Percentiles rank a stretch among this genome's conserved stretches.
phyloP scores from a whole-genome alignment of 2,888 invertebrate genomes.

The Maniola hyperantus region DNA sequence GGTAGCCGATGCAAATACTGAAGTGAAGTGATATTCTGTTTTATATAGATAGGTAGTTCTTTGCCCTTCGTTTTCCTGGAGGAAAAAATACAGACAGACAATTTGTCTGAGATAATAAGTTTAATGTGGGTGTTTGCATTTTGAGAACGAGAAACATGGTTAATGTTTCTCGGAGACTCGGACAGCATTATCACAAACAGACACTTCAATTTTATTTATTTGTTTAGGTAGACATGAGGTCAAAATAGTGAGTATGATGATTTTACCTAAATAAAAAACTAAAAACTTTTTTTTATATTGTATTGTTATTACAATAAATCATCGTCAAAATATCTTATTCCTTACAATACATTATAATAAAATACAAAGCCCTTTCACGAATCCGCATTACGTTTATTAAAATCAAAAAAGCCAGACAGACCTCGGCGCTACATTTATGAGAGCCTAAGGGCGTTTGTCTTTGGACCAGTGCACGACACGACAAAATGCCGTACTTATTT shows the following conservation, averaged over 20 bases:
- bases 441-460: background rate
- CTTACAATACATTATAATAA: slow-evolving; percentile 34
- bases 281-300: slow-evolving; percentile 11
- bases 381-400: slow-evolving; percentile 27
- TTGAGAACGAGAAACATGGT: too few species aligned
- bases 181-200: too few species aligned
- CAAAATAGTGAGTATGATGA: background rate
- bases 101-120: too few species aligned
- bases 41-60: too few species aligned
- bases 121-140: too few species aligned
- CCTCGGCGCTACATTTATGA: slow-evolving; percentile 5
- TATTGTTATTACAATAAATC: slow-evolving; percentile 31
- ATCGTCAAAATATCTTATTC: slow-evolving; percentile 29
- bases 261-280: slow-evolving; percentile 3
- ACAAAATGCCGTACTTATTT: too few species aligned
- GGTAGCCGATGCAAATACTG: slow-evolving; percentile 43
- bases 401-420: slow-evolving; percentile 14
- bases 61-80: too few species aligned
- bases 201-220: too few species aligned
- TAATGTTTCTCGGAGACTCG: too few species aligned
- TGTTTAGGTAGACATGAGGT: too few species aligned
- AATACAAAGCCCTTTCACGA: slow-evolving; percentile 29
- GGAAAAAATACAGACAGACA: too few species aligned
- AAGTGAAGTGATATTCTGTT: too few species aligned
- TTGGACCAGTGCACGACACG: background rate